Conservation (phyloP, 2,888 invertebrate genomes). For the Andrena bucephala region DNA sequence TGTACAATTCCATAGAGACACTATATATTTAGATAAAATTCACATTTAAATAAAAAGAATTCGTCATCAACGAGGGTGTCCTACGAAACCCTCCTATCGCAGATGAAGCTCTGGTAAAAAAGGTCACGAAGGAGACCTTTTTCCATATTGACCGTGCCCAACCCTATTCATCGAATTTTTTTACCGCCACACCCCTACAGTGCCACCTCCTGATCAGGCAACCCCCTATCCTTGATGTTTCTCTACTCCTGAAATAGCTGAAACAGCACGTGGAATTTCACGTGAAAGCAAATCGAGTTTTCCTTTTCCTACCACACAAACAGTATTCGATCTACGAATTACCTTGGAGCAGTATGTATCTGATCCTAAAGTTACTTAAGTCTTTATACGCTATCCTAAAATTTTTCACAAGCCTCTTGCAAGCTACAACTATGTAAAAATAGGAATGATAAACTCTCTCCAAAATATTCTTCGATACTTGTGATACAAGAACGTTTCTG, state of each 20-base stretch:
- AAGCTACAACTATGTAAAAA: too few species aligned
- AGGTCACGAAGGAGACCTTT: conserved; percentile 77
- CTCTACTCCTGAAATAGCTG: conserved; percentile 67
- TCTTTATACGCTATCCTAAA: too few species aligned
- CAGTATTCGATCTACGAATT: too few species aligned
- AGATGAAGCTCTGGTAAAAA: conserved; percentile 75
- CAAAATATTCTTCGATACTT: neutral
- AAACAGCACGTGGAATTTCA: conserved; percentile 44
- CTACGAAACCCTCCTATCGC: conserved; percentile 58
- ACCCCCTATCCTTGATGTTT: conserved; percentile 55
- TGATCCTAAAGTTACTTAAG: neutral
- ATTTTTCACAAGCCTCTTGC: too few species aligned
- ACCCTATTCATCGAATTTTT: conserved; percentile 36
- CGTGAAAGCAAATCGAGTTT: neutral
- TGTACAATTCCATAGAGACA: neutral
- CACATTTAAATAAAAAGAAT: neutral
- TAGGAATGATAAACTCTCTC: neutral
- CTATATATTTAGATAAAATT: neutral
- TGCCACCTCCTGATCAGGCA: conserved; percentile 48
- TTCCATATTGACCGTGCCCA: conserved; percentile 59
- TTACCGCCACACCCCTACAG: conserved; percentile 22
- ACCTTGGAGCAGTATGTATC: neutral
- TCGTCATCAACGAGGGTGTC: conserved; percentile 15
- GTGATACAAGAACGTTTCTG: neutral
- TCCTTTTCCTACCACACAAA: neutral